phyloP scores from a whole-genome alignment of 1,140 invertebrate species.

The Apocrypta bakeri region DNA sequence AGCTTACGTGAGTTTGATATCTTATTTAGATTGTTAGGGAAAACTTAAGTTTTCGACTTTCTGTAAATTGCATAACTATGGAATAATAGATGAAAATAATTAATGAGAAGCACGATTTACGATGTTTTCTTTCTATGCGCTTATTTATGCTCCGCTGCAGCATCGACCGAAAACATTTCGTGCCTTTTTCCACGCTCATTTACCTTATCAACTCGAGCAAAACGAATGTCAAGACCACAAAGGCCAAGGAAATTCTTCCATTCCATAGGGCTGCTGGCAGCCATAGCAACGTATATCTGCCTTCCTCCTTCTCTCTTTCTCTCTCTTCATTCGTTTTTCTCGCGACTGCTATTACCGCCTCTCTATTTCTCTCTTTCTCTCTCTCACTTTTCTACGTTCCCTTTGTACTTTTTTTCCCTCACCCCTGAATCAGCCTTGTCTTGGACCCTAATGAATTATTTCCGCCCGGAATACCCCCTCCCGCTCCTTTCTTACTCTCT shows the following conservation, averaged over 20 bases:
- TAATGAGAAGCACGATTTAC: background rate
- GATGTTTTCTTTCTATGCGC: background rate
- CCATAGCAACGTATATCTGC: background rate
- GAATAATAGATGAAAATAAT: background rate
- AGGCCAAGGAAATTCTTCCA: constrained; percentile 8
- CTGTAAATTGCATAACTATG: background rate
- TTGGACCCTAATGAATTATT: constrained; percentile 53
- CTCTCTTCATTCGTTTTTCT: constrained; percentile 29
- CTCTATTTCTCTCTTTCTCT: constrained; percentile 8
- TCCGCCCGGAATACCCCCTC: constrained; percentile 34
- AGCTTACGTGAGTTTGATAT: background rate
- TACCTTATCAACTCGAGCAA: constrained; percentile 18
- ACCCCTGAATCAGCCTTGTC: constrained; percentile 32
- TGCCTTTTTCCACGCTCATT: constrained; percentile 17
- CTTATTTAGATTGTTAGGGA: background rate
- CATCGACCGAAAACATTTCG: background rate
- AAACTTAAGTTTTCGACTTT: background rate
- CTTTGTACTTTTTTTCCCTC: background rate
- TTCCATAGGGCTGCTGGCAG: background rate
- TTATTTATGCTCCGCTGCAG: background rate
- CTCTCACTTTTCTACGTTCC: background rate
- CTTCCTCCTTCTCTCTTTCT: constrained; percentile 6
- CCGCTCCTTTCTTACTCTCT: background rate
- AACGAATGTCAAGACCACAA: constrained; percentile 25
- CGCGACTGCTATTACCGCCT: background rate